phyloP scores from a whole-genome alignment of 2,888 invertebrate genomes.

The Trisateles emortualis region DNA sequence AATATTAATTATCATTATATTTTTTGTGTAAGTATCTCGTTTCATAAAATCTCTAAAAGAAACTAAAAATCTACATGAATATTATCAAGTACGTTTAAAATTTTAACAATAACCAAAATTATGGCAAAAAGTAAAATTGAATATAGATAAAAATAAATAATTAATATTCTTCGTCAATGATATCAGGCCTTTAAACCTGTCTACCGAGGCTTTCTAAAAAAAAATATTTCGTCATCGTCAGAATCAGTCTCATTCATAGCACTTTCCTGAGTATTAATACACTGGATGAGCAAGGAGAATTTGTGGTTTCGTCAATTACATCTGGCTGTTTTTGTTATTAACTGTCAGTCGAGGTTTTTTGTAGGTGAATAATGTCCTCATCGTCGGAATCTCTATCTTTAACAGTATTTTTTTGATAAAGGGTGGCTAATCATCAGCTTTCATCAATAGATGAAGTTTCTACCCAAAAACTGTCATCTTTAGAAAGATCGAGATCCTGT shows the following conservation, averaged over 20 bases:
- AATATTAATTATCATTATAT: too few relatives aligned
- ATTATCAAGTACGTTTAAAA: neutral
- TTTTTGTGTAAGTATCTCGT: too few relatives aligned
- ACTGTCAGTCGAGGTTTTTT: constrained; percentile 5
- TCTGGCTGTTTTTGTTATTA: constrained; percentile 5
- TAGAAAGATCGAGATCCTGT: constrained; percentile 1
- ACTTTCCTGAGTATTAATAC: constrained; percentile 5
- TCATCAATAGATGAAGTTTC: constrained; percentile 6
- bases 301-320: constrained; percentile 8
- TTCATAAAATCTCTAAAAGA: too few relatives aligned
- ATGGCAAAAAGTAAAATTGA: constrained; percentile 2
- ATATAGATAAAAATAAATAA: constrained; percentile 1
- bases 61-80: neutral
- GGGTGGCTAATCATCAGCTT: constrained; percentile 4
- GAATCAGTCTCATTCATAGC: constrained; percentile 4
- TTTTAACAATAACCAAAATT: neutral
- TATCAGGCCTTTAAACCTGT: constrained; percentile 4
- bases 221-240: constrained; percentile 1
- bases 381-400: constrained; percentile 3
- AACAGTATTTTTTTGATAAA: constrained; percentile 4
- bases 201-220: neutral
- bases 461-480: too few relatives aligned
- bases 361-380: constrained; percentile 3
- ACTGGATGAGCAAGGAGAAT: constrained; percentile 6
- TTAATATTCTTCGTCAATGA: neutral